Conservation (phyloP, 2,797 vertebrate genomes). For the Chromis chromis region DNA sequence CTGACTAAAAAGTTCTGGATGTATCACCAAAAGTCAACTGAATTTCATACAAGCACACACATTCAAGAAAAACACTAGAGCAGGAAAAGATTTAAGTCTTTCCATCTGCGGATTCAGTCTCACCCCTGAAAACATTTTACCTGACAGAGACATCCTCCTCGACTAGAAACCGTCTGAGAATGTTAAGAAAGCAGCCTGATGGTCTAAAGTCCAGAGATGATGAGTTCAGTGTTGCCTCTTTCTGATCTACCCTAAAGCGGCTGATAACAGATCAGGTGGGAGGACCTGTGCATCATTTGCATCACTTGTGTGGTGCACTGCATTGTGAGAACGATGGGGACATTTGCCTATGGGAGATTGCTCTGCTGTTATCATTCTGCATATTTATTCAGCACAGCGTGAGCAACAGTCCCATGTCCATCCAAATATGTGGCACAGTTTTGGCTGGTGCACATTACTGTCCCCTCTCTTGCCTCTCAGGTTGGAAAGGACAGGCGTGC, state of each 20-base stretch:
- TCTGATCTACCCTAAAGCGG: constrained; percentile 36
- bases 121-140: constrained; percentile 39
- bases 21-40: not conserved
- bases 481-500: constrained; percentile 36
- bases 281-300: constrained; percentile 71
- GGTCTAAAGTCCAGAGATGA: constrained; percentile 11
- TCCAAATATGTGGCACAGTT: constrained; percentile 44
- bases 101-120: constrained; percentile 11
- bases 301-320: constrained; percentile 55
- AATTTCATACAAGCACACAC: constrained; percentile 13
- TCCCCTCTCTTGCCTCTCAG: constrained; percentile 21
- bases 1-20: not conserved
- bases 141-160: constrained; percentile 57
- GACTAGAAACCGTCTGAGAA: constrained; percentile 9
- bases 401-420: constrained; percentile 21
- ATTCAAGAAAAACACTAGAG: not conserved
- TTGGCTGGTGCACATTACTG: constrained; percentile 8
- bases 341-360: constrained; percentile 63
- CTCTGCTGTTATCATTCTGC: constrained; percentile 40
- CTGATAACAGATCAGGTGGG: constrained; percentile 68
- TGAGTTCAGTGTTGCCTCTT: constrained; percentile 21
- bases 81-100: not conserved
- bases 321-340: constrained; percentile 25
- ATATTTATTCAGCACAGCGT: constrained; percentile 53
- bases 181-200: constrained; percentile 9